Evolutionary conservation across 2,113 vertebrate genomes (phyloP).

Genomic region (Cariama cristata): DNA sequence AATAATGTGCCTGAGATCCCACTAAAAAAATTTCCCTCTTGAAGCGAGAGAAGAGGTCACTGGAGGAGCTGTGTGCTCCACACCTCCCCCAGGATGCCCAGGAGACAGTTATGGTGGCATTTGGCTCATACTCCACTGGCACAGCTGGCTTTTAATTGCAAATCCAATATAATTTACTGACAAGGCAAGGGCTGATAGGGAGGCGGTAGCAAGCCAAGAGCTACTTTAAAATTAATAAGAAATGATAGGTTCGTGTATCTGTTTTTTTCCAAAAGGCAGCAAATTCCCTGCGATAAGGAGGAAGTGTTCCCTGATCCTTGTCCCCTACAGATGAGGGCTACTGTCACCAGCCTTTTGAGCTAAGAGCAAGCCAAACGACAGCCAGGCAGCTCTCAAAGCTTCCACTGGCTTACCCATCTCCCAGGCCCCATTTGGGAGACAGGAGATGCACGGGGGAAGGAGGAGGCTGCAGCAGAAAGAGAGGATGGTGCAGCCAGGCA

Average conservation of each 20-base stretch:
- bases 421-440: neutral
- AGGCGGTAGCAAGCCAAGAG: slow-evolving; percentile 11
- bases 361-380: neutral
- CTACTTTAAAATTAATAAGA: slow-evolving; percentile 63
- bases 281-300: neutral
- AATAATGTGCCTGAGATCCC: neutral
- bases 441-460: accelerated
- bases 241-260: slow-evolving; percentile 1
- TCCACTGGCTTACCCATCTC: neutral
- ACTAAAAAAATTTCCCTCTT: slow-evolving; percentile 15
- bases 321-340: neutral
- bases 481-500: neutral
- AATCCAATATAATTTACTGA: slow-evolving; percentile 59
- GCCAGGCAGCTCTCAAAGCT: neutral
- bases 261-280: neutral
- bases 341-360: neutral
- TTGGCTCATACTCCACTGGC: slow-evolving; percentile 51
- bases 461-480: neutral
- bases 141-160: slow-evolving; percentile 70
- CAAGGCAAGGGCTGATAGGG: neutral
- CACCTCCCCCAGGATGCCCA: slow-evolving; percentile 6
- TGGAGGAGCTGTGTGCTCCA: neutral
- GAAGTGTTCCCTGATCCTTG: neutral
- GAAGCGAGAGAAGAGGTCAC: slow-evolving; percentile 6
- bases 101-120: slow-evolving; percentile 31